phyloP scores from a whole-genome alignment of 2,797 vertebrate genomes.

The Megalops cyprinoides region DNA sequence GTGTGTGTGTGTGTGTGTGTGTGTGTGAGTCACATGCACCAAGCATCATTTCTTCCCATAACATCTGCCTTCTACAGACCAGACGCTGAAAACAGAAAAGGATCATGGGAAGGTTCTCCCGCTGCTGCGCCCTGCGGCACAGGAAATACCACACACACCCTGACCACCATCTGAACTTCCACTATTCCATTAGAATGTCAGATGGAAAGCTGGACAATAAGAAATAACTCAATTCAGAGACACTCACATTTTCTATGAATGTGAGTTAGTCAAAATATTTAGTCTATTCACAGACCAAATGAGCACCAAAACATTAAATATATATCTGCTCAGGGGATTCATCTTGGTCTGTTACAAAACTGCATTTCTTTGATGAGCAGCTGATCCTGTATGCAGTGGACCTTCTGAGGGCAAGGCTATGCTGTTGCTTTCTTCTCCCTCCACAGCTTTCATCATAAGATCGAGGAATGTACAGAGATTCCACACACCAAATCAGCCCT shows the following conservation, averaged over 20 bases:
- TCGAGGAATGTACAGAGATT: conserved; percentile 21
- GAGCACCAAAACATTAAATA: too few relatives aligned
- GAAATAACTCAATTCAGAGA: too few relatives aligned
- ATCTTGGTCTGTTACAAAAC: background rate
- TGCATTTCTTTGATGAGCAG: too few relatives aligned
- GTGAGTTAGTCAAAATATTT: too few relatives aligned
- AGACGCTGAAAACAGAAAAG: background rate
- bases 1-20: background rate
- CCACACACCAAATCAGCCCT: conserved; percentile 30
- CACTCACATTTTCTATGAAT: too few relatives aligned
- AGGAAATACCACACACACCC: background rate
- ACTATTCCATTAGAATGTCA: background rate
- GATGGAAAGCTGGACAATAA: too few relatives aligned
- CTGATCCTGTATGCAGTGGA: background rate
- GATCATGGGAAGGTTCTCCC: background rate
- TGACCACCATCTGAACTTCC: background rate
- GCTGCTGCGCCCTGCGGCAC: background rate
- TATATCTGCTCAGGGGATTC: too few relatives aligned
- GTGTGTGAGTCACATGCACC: background rate
- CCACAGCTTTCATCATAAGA: conserved; percentile 21
- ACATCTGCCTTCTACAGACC: too few relatives aligned
- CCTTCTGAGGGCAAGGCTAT: background rate
- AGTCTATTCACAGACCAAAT: too few relatives aligned
- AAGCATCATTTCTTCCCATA: background rate
- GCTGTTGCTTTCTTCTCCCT: background rate